Base-by-base conservation (phyloP, 1,140 invertebrate species). In the Paracyclopina nana region DNA sequence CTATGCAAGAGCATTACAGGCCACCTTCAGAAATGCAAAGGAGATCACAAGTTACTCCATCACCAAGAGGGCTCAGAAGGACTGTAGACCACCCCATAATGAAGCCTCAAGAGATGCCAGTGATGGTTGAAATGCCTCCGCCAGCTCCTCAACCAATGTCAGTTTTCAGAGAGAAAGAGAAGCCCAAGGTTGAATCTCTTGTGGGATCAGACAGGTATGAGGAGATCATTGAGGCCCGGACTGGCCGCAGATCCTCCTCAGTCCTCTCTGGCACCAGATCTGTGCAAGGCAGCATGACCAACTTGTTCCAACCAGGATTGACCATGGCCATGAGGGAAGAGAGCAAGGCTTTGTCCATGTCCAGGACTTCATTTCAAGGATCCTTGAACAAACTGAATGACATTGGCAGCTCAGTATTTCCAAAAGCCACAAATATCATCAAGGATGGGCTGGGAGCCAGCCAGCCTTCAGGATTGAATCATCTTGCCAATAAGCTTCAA, bases 41-140 rank as follows among this genome's bases (percentile, higher is more conserved):
- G 5, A 38, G 20, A 38, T 38, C 8, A 4, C 5, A 48, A 48
- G 11, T 16, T 14, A 16, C 46, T 20, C 24, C 24, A 28, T 27
- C 11, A 16, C 22, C 16, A 16, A 20, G 34, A 38, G 14, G n/a
- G 34, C 9, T 38, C 34, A 38, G 34, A 38, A 38, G n/a, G 20
- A 16, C 34, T 16, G 14, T 38, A n/a, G 34, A 38, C n/a, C 46
- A 34, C 22, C 46, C 25, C 46, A 22, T n/a, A 48, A 29, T 27
- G 4, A 12, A 1, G 14, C 24, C 11, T 28, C 46, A 27, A 29
- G 22, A 29, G 16, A 14, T 41, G 18, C 46, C 16, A 9, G 22
- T 25, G n/a, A n/a, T 28, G 46, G 46, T 27, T 16, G n/a, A 27
- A n/a, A 16, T 6, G 28, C 22, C n/a, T n/a, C n/a, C n/a, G n/a